A percentile compares a stretch with the other conserved stretches of the same genome.
These are phyloP conservation scores for Uloborus diversus DNA, from an alignment of 1,140 invertebrate species.

Conservation along the genomic window DNA sequence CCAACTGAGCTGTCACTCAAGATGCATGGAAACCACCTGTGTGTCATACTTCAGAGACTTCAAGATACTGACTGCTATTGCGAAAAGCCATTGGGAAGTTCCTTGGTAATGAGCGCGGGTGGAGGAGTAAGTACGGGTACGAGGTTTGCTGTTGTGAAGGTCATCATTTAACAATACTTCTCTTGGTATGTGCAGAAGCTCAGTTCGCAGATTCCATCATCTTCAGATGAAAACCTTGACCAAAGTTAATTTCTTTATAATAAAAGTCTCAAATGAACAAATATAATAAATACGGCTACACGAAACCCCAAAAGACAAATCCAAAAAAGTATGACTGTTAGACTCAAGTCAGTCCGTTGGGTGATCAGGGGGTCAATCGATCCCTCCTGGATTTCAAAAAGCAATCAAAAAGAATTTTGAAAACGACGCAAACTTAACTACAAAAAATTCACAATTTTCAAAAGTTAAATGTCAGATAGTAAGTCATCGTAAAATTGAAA, in stretches of 20 bases:
- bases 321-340: no score
- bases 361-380: no score
- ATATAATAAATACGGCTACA: no score
- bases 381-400: neutral
- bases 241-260: no score
- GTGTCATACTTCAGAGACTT: constrained; percentile 38
- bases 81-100: neutral
- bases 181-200: neutral
- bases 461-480: no score
- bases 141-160: neutral
- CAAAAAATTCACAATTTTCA: no score
- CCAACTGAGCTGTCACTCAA: constrained; percentile 49
- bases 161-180: neutral
- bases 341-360: no score
- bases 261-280: no score
- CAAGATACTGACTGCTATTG: neutral
- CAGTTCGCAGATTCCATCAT: neutral
- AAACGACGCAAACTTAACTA: neutral
- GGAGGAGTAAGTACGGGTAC: neutral
- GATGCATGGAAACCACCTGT: constrained; percentile 53
- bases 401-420: neutral
- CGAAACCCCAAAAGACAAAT: no score
- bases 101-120: neutral
- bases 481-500: no score
- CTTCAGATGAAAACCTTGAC: no score